These are phyloP conservation scores for Dryobota labecula DNA, from an alignment of 2,888 invertebrate species.

Conservation along the genomic window DNA sequence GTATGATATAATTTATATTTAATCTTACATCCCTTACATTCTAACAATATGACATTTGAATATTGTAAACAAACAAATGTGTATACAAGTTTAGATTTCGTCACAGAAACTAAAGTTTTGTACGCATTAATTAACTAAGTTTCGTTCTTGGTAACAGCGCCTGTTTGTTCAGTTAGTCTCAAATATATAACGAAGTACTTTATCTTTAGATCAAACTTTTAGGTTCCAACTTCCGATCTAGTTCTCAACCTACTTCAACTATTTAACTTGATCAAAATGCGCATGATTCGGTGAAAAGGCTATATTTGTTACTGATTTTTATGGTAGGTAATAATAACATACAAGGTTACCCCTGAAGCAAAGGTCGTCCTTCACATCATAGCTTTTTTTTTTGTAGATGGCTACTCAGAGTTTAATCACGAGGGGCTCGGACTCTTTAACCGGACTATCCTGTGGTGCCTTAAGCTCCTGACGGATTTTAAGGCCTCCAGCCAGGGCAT, in stretches of 20 bases:
- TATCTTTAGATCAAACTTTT: constrained; percentile 12
- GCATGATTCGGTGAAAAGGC: not conserved
- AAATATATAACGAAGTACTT: not conserved
- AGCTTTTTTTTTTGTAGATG: too few species aligned
- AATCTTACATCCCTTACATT: not conserved
- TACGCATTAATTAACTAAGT: not conserved
- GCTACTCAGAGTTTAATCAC: too few species aligned
- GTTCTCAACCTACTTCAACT: constrained; percentile 14
- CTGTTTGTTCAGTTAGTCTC: constrained; percentile 23
- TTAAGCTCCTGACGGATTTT: too few species aligned
- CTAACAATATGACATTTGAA: not conserved
- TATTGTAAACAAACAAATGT: constrained; percentile 32
- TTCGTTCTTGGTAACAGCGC: not conserved
- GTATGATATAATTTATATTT: constrained; percentile 74
- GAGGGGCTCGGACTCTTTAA: too few species aligned
- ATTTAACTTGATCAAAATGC: not conserved
- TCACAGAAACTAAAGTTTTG: constrained; percentile 1
- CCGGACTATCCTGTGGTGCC: too few species aligned
- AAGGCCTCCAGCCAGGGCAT: too few species aligned
- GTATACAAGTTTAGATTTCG: not conserved
- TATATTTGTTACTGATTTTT: not conserved
- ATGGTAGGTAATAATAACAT: not conserved
- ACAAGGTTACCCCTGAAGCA: not conserved
- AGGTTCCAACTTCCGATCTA: constrained; percentile 31
- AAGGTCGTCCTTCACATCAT: not conserved